A percentile compares a stretch with the other conserved stretches of the same genome.
These are phyloP conservation scores for Cremastinae sp. DNA, from an alignment of 2,888 invertebrate genomes.

Conservation along the genomic window DNA sequence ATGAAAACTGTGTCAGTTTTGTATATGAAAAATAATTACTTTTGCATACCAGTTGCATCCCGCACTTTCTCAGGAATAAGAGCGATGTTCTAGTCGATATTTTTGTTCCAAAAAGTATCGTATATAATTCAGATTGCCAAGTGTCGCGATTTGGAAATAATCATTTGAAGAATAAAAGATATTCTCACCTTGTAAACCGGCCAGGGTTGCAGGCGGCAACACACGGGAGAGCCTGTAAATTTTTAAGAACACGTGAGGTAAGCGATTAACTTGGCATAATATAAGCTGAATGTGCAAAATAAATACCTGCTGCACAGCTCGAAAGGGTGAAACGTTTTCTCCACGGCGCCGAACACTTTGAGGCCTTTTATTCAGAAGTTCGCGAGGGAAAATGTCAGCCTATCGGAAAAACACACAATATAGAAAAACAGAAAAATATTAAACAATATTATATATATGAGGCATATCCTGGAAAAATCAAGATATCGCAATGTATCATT, in stretches of 20 bases:
- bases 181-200: constrained; percentile 88
- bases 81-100: too few relatives aligned
- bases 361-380: constrained; percentile 83
- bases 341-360: constrained; percentile 86
- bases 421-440: constrained; percentile 15
- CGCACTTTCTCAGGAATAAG: too few relatives aligned
- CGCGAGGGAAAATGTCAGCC: constrained; percentile 81
- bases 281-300: constrained; percentile 15
- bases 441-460: not conserved
- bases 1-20: constrained; percentile 14
- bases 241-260: not conserved
- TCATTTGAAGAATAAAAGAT: constrained; percentile 34
- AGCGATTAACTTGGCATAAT: too few relatives aligned
- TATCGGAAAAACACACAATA: constrained; percentile 77
- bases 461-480: not conserved
- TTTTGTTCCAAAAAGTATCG: not conserved
- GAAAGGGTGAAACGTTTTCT: constrained; percentile 84
- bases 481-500: not conserved
- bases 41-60: not conserved
- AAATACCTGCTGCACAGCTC: constrained; percentile 84
- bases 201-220: constrained; percentile 90
- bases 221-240: constrained; percentile 89
- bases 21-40: constrained; percentile 14
- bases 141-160: constrained; percentile 53
- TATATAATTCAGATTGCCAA: constrained; percentile 68